Conservation (phyloP, 2,888 invertebrate species). For the Cephus nigrinus region DNA sequence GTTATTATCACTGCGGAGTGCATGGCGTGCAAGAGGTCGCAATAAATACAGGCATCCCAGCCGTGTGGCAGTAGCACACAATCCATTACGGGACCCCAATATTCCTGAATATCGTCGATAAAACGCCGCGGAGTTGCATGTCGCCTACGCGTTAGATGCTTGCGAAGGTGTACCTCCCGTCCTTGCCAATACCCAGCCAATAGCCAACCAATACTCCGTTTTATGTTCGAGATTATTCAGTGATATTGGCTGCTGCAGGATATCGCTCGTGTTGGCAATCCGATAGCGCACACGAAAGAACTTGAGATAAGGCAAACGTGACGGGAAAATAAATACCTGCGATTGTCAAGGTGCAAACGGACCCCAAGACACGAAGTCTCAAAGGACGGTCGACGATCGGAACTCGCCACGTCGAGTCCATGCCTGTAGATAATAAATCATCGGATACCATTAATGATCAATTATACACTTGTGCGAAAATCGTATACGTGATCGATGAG, state of each 20-base stretch:
- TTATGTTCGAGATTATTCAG: conserved; percentile 1
- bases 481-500: background rate
- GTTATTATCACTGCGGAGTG: background rate
- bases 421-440: background rate
- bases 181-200: background rate
- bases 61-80: conserved; percentile 13
- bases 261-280: conserved; percentile 25
- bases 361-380: background rate
- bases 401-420: background rate
- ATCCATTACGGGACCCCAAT: conserved; percentile 17
- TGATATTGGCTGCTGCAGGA: conserved; percentile 3
- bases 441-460: background rate
- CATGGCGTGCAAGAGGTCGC: conserved; percentile 17
- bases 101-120: conserved; percentile 18
- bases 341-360: background rate
- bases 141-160: background rate
- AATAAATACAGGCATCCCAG: conserved; percentile 12
- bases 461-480: background rate
- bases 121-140: conserved; percentile 9
- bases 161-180: conserved; percentile 2
- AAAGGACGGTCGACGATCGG: background rate
- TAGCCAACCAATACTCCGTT: conserved; percentile 1
- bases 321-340: conserved; percentile 16
- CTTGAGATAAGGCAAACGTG: conserved; percentile 41
- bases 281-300: conserved; percentile 46